These are phyloP conservation scores for Chaenogobius annularis DNA, from an alignment of 2,113 vertebrate species.

Conservation along the genomic window DNA sequence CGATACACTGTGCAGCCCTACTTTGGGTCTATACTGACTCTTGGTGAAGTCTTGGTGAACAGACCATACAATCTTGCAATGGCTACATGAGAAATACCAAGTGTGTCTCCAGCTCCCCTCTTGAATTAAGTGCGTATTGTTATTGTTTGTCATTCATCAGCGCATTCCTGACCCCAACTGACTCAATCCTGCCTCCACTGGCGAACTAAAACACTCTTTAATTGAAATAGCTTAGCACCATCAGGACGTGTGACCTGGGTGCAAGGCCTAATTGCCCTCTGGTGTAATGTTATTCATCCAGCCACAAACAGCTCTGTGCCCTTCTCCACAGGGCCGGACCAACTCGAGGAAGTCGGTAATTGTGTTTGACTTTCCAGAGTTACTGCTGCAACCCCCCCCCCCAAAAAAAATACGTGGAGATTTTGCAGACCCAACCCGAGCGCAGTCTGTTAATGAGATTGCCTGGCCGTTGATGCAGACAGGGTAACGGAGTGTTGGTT, in stretches of 20 bases:
- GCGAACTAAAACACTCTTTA: constrained; percentile 29
- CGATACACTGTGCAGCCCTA: no score
- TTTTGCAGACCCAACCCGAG: constrained; percentile 27
- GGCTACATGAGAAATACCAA: neutral
- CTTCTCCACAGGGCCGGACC: constrained; percentile 19
- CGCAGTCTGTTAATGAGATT: constrained; percentile 61
- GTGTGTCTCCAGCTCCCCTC: neutral
- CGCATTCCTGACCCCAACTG: neutral
- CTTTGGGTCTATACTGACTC: no score
- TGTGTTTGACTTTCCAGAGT: constrained; percentile 56
- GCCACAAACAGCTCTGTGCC: constrained; percentile 39
- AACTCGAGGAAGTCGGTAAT: constrained; percentile 52
- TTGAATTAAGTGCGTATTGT: neutral
- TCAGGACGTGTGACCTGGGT: constrained; percentile 41
- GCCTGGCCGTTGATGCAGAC: constrained; percentile 53
- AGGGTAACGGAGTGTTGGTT: constrained; percentile 44
- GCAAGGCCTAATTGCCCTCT: constrained; percentile 58
- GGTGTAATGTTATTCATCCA: constrained; percentile 54
- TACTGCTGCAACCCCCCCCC: constrained; percentile 12
- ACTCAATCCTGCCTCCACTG: neutral
- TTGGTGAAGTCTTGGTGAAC: no score
- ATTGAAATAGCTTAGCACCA: constrained; percentile 31
- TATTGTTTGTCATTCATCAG: constrained; percentile 16
- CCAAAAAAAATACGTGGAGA: constrained; percentile 37
- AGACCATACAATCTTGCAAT: neutral